Base-by-base conservation (phyloP, 2,113 vertebrate genomes). In the Nothocercus julius region DNA sequence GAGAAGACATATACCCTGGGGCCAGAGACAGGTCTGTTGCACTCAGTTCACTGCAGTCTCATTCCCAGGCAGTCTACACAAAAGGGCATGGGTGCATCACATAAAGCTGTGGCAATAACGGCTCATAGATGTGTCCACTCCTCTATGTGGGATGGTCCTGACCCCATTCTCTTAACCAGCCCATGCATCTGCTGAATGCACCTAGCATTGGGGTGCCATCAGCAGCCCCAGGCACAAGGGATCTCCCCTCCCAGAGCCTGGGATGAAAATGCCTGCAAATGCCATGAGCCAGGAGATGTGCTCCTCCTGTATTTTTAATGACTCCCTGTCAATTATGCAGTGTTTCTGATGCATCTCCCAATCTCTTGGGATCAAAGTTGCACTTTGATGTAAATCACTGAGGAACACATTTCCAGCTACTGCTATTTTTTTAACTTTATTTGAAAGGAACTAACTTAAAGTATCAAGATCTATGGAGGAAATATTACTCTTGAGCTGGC, bases 11-110 rank as follows among this genome's bases (percentile, higher is more conserved):
- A 32, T 27, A 32, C 32, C 16, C 28, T 58, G 28, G 54, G 30
- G 54, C 28, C 30, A 4, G 32, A 32, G 70, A 51, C 24, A 38
- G 28, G 84, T 22, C 17, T 1, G 0, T 1, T 10, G 30, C 24
- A 61, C 62, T n/a, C 0, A 3, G 7, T 3, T 34, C 1, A 0
- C 1, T 1, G 15, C n/a, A 14, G 7, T 7, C 4, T 18, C 10
- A 66, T 58, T 32, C 79, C 51, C 70, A 42, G 44, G 6, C 44
- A 21, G 36, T 24, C 11, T 18, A 36, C 38, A 3, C 62, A 19
- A 56, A 42, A 27, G 5, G 3, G 19, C 42, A 14, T 0, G 20
- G n/a, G 32, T 2, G 20, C 24, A 53, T 25, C 44, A 7, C 8
- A 1, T 4, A 30, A 18, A 21, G 4, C 1, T 1, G 32, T 13